Percentiles rank a stretch among this genome's conserved stretches.
Conservation (phyloP, 2,113 vertebrate genomes). For the Pomatorhinus ruficollis region DNA sequence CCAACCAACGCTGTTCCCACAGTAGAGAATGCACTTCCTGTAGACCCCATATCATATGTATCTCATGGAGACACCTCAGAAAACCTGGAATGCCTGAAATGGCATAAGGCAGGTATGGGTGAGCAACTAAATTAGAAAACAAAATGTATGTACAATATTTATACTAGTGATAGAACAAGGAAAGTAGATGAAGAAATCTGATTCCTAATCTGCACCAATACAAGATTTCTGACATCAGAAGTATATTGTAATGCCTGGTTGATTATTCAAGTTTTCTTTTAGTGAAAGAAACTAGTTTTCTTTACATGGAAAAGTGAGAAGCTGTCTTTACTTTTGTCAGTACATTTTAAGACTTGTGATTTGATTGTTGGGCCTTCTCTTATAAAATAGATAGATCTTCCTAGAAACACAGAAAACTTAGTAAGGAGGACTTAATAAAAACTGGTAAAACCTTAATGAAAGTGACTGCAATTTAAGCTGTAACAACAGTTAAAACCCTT, state of each 20-base stretch:
- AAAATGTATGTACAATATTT: neutral
- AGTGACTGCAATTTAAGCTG: neutral
- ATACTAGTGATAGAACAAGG: neutral
- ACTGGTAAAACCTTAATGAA: neutral
- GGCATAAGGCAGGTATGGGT: neutral
- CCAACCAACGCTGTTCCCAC: neutral
- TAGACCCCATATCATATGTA: neutral
- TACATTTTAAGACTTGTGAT: neutral
- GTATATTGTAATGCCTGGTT: neutral
- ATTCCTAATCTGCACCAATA: neutral
- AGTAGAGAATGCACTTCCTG: neutral
- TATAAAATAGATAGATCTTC: neutral
- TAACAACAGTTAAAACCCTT: neutral
- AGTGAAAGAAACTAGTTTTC: neutral
- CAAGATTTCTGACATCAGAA: neutral
- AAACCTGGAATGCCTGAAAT: neutral
- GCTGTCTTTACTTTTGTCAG: neutral
- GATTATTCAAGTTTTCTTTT: neutral
- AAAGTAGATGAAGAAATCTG: neutral
- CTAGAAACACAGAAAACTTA: neutral
- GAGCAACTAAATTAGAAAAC: neutral
- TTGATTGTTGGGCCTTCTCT: neutral
- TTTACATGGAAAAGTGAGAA: neutral
- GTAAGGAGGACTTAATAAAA: neutral
- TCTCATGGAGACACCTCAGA: neutral